These are phyloP conservation scores for Drosophila demipolita DNA, from an alignment of 2,888 invertebrate genomes.

Conservation along the genomic window DNA sequence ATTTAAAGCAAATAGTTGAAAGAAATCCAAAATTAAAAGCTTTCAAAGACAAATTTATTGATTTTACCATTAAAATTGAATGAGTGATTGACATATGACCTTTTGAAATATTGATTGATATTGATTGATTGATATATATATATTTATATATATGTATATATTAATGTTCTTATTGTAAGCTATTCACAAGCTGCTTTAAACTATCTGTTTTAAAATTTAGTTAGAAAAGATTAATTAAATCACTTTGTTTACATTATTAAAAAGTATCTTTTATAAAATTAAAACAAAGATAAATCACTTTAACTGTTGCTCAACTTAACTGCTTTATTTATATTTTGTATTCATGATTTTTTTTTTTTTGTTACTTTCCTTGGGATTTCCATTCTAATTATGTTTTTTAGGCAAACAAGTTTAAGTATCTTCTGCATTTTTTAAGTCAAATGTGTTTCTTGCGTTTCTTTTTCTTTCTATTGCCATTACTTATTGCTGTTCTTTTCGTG, in stretches of 20 bases:
- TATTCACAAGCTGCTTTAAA: neutral
- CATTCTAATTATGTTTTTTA: neutral
- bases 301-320: neutral
- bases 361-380: neutral
- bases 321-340: neutral
- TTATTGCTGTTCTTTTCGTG: slow-evolving; percentile 11
- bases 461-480: neutral
- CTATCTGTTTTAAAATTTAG: neutral
- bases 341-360: neutral
- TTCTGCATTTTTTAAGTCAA: slow-evolving; percentile 3
- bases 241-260: neutral
- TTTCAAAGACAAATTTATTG: neutral
- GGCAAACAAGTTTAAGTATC: neutral
- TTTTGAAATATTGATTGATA: neutral
- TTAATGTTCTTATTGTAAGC: neutral
- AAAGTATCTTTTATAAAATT: neutral
- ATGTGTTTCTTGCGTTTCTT: slow-evolving; percentile 13
- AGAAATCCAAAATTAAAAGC: neutral
- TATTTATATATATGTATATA: too few species aligned
- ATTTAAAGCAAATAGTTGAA: neutral
- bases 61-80: neutral
- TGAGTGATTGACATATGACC: neutral
- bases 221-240: neutral
- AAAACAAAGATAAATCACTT: neutral
- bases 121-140: too few species aligned